Percentiles rank a stretch among this genome's conserved stretches.
Evolutionary conservation across 2,797 vertebrate species (phyloP).

Genomic region (Delichon dasypus): DNA sequence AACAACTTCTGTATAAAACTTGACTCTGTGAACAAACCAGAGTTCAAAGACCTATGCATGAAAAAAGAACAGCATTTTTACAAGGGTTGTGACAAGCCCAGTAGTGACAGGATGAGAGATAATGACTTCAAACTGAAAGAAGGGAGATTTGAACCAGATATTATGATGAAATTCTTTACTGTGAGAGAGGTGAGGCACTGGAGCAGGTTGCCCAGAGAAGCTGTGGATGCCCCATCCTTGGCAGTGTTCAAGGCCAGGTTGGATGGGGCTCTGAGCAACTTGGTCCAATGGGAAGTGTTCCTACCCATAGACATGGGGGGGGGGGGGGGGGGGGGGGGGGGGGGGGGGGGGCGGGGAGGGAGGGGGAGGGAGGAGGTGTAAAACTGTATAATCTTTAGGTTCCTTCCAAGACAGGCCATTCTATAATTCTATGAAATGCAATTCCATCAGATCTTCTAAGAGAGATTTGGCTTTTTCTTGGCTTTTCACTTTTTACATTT

Average conservation of each 20-base stretch:
- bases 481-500: not conserved
- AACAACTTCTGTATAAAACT: not conserved
- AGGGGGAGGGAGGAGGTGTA: fast-evolving
- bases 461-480: not conserved
- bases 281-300: not conserved
- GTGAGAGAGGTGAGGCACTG: not conserved
- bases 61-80: not conserved
- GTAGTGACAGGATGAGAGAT: not conserved
- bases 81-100: not conserved
- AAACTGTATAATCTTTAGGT: not conserved
- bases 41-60: not conserved
- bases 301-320: fast-evolving
- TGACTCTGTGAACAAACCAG: not conserved
- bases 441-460: not conserved
- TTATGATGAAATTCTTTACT: not conserved
- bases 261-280: not conserved
- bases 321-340: fast-evolving
- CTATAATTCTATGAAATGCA: not conserved
- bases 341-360: fast-evolving
- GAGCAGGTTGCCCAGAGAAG: not conserved
- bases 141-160: not conserved
- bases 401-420: not conserved
- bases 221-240: fast-evolving
- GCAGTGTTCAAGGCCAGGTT: not conserved
- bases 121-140: not conserved